A percentile compares a stretch with the other conserved stretches of the same genome.
Evolutionary conservation across 37 sponge, comb jelly and placozoan species (phyloP).

Genomic region (Mnemiopsis leidyi): DNA sequence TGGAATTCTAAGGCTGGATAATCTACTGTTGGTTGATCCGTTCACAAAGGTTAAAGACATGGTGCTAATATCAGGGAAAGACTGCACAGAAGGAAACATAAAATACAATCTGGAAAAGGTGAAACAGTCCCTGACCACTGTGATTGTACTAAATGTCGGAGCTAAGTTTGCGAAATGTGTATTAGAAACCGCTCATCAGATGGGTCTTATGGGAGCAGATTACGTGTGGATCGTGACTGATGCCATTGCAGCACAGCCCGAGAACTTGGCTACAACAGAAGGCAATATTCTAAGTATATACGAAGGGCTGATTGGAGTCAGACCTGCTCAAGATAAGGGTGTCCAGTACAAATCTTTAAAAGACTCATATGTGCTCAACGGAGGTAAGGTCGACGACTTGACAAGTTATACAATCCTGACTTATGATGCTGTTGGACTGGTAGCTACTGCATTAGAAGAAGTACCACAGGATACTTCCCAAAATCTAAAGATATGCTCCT

Average conservation of each 20-base stretch:
- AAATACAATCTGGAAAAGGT: background rate
- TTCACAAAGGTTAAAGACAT: background rate
- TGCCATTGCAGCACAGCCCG: background rate
- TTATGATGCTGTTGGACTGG: background rate
- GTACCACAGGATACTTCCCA: background rate
- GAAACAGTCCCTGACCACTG: background rate
- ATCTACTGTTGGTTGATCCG: background rate
- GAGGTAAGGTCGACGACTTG: background rate
- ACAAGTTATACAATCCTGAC: background rate
- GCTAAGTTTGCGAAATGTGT: background rate
- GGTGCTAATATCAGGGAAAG: background rate
- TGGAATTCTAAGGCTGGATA: background rate
- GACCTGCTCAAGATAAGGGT: background rate
- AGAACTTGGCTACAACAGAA: background rate
- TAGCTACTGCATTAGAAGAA: background rate
- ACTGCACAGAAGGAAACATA: background rate
- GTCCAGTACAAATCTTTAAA: background rate
- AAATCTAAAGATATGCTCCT: background rate
- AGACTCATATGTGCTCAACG: background rate
- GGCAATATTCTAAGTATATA: background rate
- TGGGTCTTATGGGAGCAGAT: slow-evolving; percentile 2
- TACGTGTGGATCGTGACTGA: background rate
- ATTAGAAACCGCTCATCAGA: background rate
- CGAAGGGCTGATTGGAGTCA: slow-evolving; percentile 9
- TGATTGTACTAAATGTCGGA: background rate